Conservation (phyloP, 2,797 vertebrate species). For the Thalassophryne amazonica region DNA sequence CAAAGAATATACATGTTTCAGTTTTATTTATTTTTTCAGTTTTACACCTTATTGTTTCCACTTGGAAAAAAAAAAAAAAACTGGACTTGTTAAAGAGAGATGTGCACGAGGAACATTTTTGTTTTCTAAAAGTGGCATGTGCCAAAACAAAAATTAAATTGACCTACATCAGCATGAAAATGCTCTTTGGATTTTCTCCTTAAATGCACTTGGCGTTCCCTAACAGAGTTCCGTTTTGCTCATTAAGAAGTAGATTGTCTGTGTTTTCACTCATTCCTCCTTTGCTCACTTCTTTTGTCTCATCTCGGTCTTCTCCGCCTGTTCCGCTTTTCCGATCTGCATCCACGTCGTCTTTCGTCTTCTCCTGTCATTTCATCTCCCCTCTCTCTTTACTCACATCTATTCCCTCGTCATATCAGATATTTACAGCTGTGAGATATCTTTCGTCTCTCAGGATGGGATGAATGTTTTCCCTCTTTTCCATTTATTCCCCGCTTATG, state of each 20-base stretch:
- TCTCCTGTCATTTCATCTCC: conserved; percentile 1
- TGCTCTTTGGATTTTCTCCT: neutral
- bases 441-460: conserved; percentile 19
- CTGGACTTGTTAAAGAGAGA: too few species aligned
- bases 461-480: conserved; percentile 21
- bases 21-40: too few species aligned
- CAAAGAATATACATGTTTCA: too few species aligned
- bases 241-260: conserved; percentile 17
- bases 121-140: too few species aligned
- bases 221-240: conserved; percentile 8
- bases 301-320: neutral
- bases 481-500: conserved; percentile 48
- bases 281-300: neutral
- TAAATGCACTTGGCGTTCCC: conserved; percentile 7
- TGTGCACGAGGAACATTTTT: too few species aligned
- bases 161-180: conserved; percentile 6
- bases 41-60: too few species aligned
- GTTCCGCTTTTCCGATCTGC: neutral
- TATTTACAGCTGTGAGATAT: conserved; percentile 25
- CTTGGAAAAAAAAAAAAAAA: too few species aligned
- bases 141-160: too few species aligned
- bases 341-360: neutral
- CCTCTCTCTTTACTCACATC: neutral
- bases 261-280: neutral
- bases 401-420: conserved; percentile 11